Conservation (phyloP, 2,797 vertebrate species). For the Tadarida brasiliensis region DNA sequence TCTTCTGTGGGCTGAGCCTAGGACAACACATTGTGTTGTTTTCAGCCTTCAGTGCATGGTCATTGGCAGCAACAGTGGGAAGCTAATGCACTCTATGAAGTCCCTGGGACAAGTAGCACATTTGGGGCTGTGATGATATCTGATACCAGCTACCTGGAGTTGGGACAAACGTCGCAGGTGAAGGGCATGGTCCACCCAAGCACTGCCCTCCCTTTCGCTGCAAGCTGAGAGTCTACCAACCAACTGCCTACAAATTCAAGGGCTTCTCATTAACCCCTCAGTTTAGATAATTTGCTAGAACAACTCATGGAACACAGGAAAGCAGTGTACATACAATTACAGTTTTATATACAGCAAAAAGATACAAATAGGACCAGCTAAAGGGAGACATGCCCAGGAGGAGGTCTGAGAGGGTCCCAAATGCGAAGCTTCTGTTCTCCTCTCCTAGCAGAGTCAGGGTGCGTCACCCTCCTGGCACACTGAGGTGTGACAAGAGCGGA, state of each 20-base stretch:
- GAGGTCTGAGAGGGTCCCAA: neutral
- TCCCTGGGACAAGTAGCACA: neutral
- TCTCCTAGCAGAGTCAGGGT: neutral
- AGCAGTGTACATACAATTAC: neutral
- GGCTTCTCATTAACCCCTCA: neutral
- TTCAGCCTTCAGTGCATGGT: neutral
- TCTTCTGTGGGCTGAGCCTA: neutral
- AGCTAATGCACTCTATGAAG: neutral
- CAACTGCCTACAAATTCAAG: neutral
- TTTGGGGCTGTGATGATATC: neutral
- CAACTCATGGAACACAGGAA: neutral
- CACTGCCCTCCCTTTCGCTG: neutral
- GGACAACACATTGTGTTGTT: neutral
- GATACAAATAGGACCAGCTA: neutral
- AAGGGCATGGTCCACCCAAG: neutral
- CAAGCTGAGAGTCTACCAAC: neutral
- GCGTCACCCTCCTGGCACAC: neutral
- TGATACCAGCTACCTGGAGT: neutral
- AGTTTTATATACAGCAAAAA: neutral
- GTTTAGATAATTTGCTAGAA: neutral
- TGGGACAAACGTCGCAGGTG: neutral
- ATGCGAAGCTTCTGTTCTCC: neutral
- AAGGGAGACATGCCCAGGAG: neutral
- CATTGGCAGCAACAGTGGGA: neutral
- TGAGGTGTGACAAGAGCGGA: neutral